Conservation (phyloP, 1,140 invertebrate species). For the Leucophenga varia region DNA sequence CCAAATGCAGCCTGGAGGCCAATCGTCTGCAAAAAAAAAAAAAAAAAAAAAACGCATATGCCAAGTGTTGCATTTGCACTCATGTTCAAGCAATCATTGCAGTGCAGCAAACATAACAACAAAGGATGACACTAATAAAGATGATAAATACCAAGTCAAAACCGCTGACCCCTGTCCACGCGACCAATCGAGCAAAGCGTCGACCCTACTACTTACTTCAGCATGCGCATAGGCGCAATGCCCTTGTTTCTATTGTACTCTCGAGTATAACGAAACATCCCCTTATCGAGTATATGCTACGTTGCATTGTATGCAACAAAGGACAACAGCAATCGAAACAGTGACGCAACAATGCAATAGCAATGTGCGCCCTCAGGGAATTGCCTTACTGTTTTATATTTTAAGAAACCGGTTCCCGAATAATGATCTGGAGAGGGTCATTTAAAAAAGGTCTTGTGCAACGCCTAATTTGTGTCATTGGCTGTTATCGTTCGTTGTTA, state of each 20-base stretch:
- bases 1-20: no score
- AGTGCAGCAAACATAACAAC: conserved; percentile 3
- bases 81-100: conserved; percentile 5
- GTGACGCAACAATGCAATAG: background rate
- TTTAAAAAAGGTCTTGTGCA: conserved; percentile 13
- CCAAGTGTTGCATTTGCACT: conserved; percentile 36
- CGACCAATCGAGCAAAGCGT: background rate
- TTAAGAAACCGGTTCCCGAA: conserved; percentile 24
- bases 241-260: no score
- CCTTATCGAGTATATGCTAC: no score
- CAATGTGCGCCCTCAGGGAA: background rate
- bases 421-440: background rate
- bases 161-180: conserved; percentile 27
- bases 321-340: background rate
- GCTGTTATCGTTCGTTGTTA: background rate
- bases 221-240: no score
- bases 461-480: background rate
- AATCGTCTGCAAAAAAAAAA: no score
- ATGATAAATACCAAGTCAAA: conserved; percentile 34
- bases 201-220: no score
- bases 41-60: conserved; percentile 19
- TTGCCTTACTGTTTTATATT: no score
- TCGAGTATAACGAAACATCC: no score
- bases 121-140: conserved; percentile 12
- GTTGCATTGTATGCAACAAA: conserved; percentile 17